Evolutionary conservation across 1,140 invertebrate species (phyloP).

Genomic region (Formica exsecta): DNA sequence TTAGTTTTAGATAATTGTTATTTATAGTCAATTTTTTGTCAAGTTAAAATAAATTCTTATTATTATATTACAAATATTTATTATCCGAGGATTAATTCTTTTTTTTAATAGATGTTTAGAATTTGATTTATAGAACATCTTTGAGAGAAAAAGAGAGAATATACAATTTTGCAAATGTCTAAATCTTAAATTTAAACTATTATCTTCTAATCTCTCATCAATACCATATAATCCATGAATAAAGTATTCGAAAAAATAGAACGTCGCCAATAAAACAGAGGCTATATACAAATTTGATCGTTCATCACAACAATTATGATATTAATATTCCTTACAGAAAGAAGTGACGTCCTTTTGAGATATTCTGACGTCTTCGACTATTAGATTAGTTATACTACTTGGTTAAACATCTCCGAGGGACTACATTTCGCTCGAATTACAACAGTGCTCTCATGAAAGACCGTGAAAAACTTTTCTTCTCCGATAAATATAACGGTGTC

Average conservation of each 20-base stretch:
- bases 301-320: constrained; percentile 20
- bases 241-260: constrained; percentile 5
- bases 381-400: not conserved
- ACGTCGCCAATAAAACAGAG: not conserved
- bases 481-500: not conserved
- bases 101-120: not conserved
- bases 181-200: not conserved
- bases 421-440: not conserved
- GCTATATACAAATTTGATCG: not conserved
- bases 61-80: not conserved
- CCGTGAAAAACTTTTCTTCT: constrained; percentile 4
- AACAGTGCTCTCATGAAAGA: not conserved
- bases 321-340: not conserved
- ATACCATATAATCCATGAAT: not conserved
- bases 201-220: not conserved
- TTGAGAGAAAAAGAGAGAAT: not conserved
- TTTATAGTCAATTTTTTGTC: not conserved
- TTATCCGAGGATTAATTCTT: not conserved
- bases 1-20: constrained; percentile 8
- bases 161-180: not conserved
- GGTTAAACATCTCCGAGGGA: not conserved
- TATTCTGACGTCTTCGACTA: not conserved
- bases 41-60: not conserved
- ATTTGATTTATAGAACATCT: not conserved
- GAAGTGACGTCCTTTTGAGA: not conserved